Base-by-base conservation (phyloP, 2,888 invertebrate species). In the Junonia oenone region DNA sequence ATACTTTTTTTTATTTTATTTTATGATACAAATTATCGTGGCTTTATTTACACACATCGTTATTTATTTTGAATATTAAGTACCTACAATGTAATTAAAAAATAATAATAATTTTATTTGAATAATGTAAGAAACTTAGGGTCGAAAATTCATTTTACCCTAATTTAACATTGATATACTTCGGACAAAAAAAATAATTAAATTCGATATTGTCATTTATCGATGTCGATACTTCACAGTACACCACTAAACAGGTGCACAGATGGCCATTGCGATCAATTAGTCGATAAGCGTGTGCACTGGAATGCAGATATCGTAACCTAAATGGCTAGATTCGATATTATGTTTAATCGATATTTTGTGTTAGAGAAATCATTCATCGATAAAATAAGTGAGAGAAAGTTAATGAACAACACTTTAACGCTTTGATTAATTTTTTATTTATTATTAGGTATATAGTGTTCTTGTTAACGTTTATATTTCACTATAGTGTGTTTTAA, bases 241-340 rank as follows among this genome's bases (percentile, higher is more conserved):
- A 40, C 43, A 31, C 26, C 37, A 13, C 38, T 47, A 53, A 47
- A 47, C 53, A 57, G 55, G 61, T 53, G 55, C 50, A 58, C 61
- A 56, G 51, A 67, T 64, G 71, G 71, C 69, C 64, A 71, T 26
- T 43, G 49, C 74, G 78, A 82, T 81, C 79, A 81, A 83, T 82
- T 81, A 80, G 76, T 68, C 77, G 81, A 81, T 82, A 81, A 79
- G 77, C 77, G 66, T 67, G 55, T 45, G 53, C 49, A 56, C 35
- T 40, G 31, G 53, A 40, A 51, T 50, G 50, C 55, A 51, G 58
- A 58, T 54, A 58, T 40, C 54, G 51, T 33, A 47, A 50, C 48
- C 47, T 48, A 19, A 49, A 55, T 48, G 27, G 22, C 40, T 19
- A 19, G 40, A 17, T 40, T 40, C 11, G 40, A 37, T 26, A 45